phyloP scores from a whole-genome alignment of 2,888 invertebrate species.

The Caradrina clavipalpis region DNA sequence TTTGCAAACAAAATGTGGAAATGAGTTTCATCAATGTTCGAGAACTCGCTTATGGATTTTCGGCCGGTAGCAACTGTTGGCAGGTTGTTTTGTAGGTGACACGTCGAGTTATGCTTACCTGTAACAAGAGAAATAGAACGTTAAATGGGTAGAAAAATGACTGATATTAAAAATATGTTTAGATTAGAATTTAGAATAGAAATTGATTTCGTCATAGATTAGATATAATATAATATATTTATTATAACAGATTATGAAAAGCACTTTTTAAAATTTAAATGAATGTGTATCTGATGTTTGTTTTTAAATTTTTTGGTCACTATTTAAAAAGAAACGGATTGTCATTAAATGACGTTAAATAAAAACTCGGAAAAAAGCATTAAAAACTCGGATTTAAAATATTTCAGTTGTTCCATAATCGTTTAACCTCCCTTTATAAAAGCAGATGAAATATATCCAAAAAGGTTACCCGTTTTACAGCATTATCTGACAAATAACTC shows the following conservation, averaged over 20 bases:
- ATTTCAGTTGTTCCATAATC: slow-evolving; percentile 39
- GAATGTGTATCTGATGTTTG: not conserved
- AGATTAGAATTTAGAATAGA: not conserved
- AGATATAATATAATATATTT: no score
- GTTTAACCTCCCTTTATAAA: slow-evolving; percentile 53
- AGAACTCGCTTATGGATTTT: slow-evolving; percentile 53
- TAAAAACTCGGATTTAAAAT: slow-evolving; percentile 12
- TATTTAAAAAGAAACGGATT: not conserved
- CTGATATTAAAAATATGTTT: slow-evolving; percentile 1
- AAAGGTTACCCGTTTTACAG: slow-evolving; percentile 52
- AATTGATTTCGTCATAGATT: not conserved
- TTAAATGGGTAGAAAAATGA: slow-evolving; percentile 13
- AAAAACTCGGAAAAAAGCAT: slow-evolving; percentile 23
- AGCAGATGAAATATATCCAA: slow-evolving; percentile 56
- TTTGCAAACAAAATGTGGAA: slow-evolving; percentile 81
- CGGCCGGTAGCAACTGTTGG: slow-evolving; percentile 13
- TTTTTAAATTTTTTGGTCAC: not conserved
- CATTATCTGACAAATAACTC: slow-evolving; percentile 69
- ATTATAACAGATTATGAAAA: not conserved
- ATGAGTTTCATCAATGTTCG: slow-evolving; percentile 69
- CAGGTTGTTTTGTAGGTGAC: slow-evolving; percentile 4
- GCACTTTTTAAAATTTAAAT: not conserved
- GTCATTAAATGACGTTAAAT: not conserved
- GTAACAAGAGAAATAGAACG: slow-evolving; percentile 66
- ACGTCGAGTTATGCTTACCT: slow-evolving; percentile 71